Evolutionary conservation across 2,113 vertebrate genomes (phyloP).

Genomic region (Cynocephalus volans): DNA sequence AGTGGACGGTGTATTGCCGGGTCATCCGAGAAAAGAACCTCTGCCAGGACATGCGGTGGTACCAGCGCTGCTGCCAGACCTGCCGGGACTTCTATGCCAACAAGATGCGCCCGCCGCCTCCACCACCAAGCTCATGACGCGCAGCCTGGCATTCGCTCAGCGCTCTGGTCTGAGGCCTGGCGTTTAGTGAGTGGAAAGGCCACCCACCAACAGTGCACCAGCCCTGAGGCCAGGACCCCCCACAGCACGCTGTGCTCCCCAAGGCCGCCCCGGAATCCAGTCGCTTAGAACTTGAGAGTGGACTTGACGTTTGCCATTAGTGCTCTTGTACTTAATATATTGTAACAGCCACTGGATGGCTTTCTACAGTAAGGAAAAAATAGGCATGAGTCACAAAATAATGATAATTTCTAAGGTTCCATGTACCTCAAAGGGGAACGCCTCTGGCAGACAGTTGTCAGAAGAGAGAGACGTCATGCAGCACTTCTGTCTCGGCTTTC

Average conservation of each 20-base stretch:
- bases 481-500: conserved; percentile 79
- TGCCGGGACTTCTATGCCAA: conserved; percentile 98
- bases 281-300: conserved; percentile 40
- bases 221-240: conserved; percentile 4
- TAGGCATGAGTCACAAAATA: conserved; percentile 83
- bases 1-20: conserved; percentile 97
- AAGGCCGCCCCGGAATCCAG: conserved; percentile 82
- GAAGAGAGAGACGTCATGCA: conserved; percentile 74
- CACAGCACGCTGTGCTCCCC: conserved; percentile 18
- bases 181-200: conserved; percentile 74
- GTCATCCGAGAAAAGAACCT: conserved; percentile 97
- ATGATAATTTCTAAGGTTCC: conserved; percentile 79
- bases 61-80: conserved; percentile 97
- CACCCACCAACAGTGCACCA: not conserved
- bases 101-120: conserved; percentile 91
- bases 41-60: conserved; percentile 98
- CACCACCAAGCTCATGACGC: conserved; percentile 86
- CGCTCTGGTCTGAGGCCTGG: conserved; percentile 76
- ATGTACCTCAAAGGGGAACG: conserved; percentile 78
- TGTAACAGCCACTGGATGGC: conserved; percentile 91
- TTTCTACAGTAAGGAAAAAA: conserved; percentile 79
- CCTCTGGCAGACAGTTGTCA: conserved; percentile 77
- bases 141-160: accelerated
- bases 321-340: conserved; percentile 87
- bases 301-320: conserved; percentile 78